Evolutionary conservation across 2,888 invertebrate genomes (phyloP).

Genomic region (Cistogaster globosa): DNA sequence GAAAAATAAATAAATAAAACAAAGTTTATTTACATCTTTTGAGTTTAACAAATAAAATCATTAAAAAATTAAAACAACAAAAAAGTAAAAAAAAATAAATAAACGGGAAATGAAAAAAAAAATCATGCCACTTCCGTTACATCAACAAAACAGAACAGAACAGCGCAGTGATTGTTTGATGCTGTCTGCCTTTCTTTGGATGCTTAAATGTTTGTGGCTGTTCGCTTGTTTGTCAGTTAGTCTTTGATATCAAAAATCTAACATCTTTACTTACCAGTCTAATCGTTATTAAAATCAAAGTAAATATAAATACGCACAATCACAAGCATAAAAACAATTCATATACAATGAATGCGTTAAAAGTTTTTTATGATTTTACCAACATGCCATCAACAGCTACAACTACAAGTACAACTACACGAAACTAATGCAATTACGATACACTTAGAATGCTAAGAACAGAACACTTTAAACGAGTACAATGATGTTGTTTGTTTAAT

Average conservation of each 20-base stretch:
- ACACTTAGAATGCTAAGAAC: background rate
- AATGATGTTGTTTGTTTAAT: conserved; percentile 51
- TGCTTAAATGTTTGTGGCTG: background rate
- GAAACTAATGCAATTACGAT: background rate
- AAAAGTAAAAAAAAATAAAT: background rate
- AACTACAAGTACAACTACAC: background rate
- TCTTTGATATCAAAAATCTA: conserved; percentile 55
- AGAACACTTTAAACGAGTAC: background rate
- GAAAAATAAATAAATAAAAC: conserved; percentile 45
- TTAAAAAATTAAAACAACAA: conserved; percentile 14
- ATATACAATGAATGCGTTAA: conserved; percentile 12
- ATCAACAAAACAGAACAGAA: conserved; percentile 15
- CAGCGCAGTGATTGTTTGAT: background rate
- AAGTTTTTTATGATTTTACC: conserved; percentile 27
- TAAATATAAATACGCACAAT: conserved; percentile 22
- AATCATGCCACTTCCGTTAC: conserved; percentile 63
- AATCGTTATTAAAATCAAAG: conserved; percentile 63
- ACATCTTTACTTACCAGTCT: conserved; percentile 54
- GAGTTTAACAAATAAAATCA: conserved; percentile 54
- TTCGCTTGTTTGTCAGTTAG: conserved; percentile 11
- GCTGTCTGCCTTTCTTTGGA: conserved; percentile 9
- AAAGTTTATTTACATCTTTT: conserved; percentile 63
- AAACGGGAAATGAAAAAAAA: conserved; percentile 9
- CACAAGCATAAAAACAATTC: background rate
- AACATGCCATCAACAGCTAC: conserved; percentile 20